Conservation (phyloP, 1,140 invertebrate genomes). For the Nomia melanderi region DNA sequence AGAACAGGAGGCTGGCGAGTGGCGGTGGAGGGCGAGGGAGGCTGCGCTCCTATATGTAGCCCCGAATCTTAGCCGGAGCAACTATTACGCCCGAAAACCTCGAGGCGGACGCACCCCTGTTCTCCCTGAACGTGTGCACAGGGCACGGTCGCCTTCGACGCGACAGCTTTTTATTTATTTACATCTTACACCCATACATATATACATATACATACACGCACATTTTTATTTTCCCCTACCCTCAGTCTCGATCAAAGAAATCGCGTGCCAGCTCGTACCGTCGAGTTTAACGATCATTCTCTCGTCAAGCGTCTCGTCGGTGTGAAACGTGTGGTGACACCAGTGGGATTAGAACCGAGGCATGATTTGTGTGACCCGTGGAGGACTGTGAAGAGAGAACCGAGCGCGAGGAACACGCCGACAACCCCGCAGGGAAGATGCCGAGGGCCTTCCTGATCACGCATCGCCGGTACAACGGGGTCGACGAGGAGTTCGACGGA, state of each 20-base stretch:
- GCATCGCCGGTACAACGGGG: slow-evolving; percentile 81
- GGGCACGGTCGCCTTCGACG: slow-evolving; percentile 5
- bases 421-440: too few relatives aligned
- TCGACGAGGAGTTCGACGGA: slow-evolving; percentile 75
- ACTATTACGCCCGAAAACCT: slow-evolving; percentile 77
- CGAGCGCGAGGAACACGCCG: not conserved
- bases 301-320: not conserved
- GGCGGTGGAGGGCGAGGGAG: slow-evolving; percentile 72
- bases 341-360: slow-evolving; percentile 37
- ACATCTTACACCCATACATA: too few relatives aligned
- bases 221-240: too few relatives aligned
- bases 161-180: not conserved
- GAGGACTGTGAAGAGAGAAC: not conserved
- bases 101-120: slow-evolving; percentile 71
- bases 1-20: slow-evolving; percentile 52
- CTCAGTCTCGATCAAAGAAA: not conserved
- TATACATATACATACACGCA: too few relatives aligned
- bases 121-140: slow-evolving; percentile 3
- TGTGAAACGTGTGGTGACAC: slow-evolving; percentile 55
- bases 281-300: not conserved
- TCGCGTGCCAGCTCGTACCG: not conserved
- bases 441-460: slow-evolving; percentile 83
- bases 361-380: slow-evolving; percentile 50
- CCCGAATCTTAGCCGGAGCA: slow-evolving; percentile 76
- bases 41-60: slow-evolving; percentile 80